Percentiles rank a stretch among this genome's conserved stretches.
These are phyloP conservation scores for Pongo pygmaeus DNA, from an alignment of 2,113 vertebrate genomes.

Conservation along the genomic window DNA sequence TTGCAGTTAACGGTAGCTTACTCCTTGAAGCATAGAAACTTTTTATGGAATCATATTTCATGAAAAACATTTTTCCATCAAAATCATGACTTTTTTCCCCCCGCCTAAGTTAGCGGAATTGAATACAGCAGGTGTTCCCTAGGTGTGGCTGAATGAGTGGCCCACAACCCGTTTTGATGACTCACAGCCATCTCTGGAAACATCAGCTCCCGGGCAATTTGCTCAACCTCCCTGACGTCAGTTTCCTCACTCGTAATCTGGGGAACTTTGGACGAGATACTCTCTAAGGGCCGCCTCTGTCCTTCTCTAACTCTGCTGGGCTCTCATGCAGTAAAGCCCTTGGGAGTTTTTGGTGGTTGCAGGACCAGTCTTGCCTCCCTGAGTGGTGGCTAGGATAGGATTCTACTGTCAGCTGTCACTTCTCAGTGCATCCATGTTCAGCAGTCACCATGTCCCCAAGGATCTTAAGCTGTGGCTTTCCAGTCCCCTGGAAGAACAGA, in stretches of 20 bases:
- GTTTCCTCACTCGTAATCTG: not conserved
- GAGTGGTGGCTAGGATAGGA: not conserved
- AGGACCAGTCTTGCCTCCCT: not conserved
- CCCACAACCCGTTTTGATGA: not conserved
- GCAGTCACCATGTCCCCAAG: not conserved
- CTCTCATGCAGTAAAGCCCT: not conserved
- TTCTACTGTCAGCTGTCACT: not conserved
- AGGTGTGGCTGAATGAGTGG: not conserved
- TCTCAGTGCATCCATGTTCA: not conserved
- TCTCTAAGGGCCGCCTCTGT: not conserved
- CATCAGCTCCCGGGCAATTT: not conserved
- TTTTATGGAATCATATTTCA: slow-evolving; percentile 35
- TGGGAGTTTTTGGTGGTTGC: not conserved
- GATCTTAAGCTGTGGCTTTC: not conserved
- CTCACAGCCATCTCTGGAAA: not conserved
- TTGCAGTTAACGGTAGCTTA: slow-evolving; percentile 48
- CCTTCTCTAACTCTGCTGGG: not conserved
- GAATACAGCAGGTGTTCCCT: not conserved
- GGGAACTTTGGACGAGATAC: not conserved
- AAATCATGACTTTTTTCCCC: not conserved
- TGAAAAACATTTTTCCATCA: slow-evolving; percentile 12
- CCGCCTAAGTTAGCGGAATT: not conserved
- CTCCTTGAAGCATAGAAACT: not conserved
- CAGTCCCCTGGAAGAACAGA: not conserved
- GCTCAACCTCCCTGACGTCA: not conserved